Base-by-base conservation (phyloP, 2,888 invertebrate genomes). In the Mylabris sibirica region DNA sequence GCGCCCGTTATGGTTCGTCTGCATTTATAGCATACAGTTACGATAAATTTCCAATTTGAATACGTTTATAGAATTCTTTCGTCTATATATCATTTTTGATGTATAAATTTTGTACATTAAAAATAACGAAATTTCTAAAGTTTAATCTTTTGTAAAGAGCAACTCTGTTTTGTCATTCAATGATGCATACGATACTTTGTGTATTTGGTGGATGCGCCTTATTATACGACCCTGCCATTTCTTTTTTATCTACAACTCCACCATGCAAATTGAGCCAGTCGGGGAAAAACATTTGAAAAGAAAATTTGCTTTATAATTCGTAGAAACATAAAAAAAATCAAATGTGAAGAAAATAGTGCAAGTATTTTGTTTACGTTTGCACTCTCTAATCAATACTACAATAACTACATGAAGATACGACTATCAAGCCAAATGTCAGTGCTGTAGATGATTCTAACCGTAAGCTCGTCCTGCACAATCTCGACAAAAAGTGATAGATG, bases 401-500 rank as follows among this genome's bases (percentile, higher is more conserved):
- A 20, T n/a, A 3, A 11, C 2, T 9, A 20, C 20, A 11, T 3
- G 30, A n/a, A n/a, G n/a, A n/a, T n/a, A n/a, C n/a, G n/a, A 8
- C 30, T 30, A 30, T 30, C 30, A 30, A 30, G 14, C 41, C n/a
- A 20, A 49, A 9, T 49, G 49, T 49, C 20, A 49, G 49, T 44
- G 17, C 63, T 57, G 65, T 65, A 64, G 70, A 73, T 69, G 70
- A 73, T 72, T 67, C 72, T 2, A 2, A 20, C 49, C 20, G 20
- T 8, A 65, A 67, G 63, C 65, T 67, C 69, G 74, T 74, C 77
- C 76, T 74, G 75, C 76, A 77, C 20, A 80, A 79, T 77, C 79
- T 77, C 77, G 77, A 80, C 79, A 82, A 81, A 82, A 82, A 82
- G 79, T 82, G 82, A 83, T 82, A 77, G 81, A 83, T 82, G 82